Evolutionary conservation across 2,797 vertebrate genomes (phyloP).

Genomic region (Sparidentex hasta): DNA sequence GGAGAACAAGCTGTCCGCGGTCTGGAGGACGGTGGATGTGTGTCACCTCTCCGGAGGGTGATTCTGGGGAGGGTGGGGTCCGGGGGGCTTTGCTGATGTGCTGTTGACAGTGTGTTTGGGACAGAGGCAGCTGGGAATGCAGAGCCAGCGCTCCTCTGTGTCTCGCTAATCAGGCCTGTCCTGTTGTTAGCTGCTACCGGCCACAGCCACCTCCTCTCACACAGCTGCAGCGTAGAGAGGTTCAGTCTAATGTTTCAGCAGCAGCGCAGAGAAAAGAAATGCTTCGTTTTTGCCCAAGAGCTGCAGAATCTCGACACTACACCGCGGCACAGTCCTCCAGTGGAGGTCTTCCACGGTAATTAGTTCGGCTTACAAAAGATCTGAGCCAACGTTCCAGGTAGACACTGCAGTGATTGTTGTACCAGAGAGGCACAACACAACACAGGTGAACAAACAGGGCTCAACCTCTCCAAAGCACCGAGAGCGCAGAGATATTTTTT

Average conservation of each 20-base stretch:
- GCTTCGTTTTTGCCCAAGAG: not conserved
- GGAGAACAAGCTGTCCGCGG: not conserved
- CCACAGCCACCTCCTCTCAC: not conserved
- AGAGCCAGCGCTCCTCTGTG: conserved; percentile 50
- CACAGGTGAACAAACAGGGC: conserved; percentile 67
- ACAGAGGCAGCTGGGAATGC: conserved; percentile 77
- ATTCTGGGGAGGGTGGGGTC: conserved; percentile 17
- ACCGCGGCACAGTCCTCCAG: not conserved
- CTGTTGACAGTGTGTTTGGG: conserved; percentile 69
- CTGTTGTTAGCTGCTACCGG: conserved; percentile 35
- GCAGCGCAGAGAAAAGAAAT: not conserved
- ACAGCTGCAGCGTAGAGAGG: not conserved
- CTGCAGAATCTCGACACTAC: not conserved
- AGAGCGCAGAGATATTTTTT: conserved; percentile 37
- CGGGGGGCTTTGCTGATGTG: conserved; percentile 36
- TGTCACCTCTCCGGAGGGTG: conserved; percentile 60
- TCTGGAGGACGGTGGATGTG: conserved; percentile 45
- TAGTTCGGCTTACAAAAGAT: conserved; percentile 35
- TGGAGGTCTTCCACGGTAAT: conserved; percentile 32
- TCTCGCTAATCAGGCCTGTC: conserved; percentile 59
- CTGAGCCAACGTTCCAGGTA: conserved; percentile 15
- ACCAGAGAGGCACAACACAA: conserved; percentile 25
- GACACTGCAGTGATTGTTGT: conserved; percentile 42
- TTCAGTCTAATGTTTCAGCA: not conserved
- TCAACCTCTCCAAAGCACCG: conserved; percentile 43